Evolutionary conservation across 2,113 vertebrate genomes (phyloP), one percentile per base, ranked within the genome.

Genomic region (Periophthalmus modestus): DNA sequence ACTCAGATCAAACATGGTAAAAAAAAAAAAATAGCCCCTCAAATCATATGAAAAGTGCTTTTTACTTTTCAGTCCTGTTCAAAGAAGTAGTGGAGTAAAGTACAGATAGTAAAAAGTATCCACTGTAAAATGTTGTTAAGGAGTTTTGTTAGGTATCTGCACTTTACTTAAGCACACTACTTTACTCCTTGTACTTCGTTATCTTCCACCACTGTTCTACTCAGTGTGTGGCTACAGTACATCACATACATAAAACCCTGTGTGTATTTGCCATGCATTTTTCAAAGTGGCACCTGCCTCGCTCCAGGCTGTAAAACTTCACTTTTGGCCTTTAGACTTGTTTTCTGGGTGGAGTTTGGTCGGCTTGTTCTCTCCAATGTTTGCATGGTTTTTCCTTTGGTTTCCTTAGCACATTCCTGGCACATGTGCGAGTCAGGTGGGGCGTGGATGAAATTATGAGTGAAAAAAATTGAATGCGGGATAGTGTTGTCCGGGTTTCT

Each of bases 331-430:
- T 39, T 63, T 23, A 0, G 58, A 48, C 34, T 79, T 67, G 62
- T 65, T 67, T 46, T 74, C 70, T 66, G 67, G 78, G 65, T 72
- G 79, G 72, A 68, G 50, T 52, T 68, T 57, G 47, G 62, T 18
- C 19, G 50, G n/a, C 68, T 69, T 68, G 59, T 70, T 83, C 61
- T 52, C 23, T 72, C 57, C 47, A 28, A 63, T 73, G 76, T 86
- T 82, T 83, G 66, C 19, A 55, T 78, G 65, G 70, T 78, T 79
- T 71, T 72, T 62, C 28, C 59, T n/a, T 28, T 74, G 74, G 82
- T 78, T 85, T 83, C 65, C 6, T 68, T 74, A 68, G 80, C 68
- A 81, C 81, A 87, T 85, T 88, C 82, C 80, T 84, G 78, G 74
- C 59, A 78, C 71, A 74, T 71, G 78, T 78, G 68, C 65, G 47